Evolutionary conservation across 2,888 invertebrate species (phyloP), one percentile per base, ranked within the genome.

Genomic region (Argynnis bischoffii): DNA sequence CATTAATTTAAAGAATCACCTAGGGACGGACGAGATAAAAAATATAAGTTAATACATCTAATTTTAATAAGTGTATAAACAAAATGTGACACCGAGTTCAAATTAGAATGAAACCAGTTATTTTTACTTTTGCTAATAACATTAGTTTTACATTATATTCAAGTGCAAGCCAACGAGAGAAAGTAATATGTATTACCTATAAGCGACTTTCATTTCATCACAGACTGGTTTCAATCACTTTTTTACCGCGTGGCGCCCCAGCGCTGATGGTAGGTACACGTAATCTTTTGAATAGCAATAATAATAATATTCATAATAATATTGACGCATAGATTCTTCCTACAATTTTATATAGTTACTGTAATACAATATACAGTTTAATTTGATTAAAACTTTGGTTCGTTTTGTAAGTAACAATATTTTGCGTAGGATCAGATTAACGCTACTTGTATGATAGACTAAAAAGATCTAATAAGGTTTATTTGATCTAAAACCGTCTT

Each of bases 151-250:
- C 67, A 59, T 69, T 69, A 71, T 69, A 56, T 71, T 72, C 67
- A 67, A 67, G 63, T 71, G 67, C 69, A 79, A 73, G 78, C 76
- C 56, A 64, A 55, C 61, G 67, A 79, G 89, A 86, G 90, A 90
- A 90, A 90, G 90, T 90, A 82, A 78, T 61, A 77, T 77, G 81
- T 80, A 79, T 80, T 84, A 79, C 79, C 78, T 81, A 84, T 81
- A 81, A 77, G 78, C 79, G 82, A 86, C 89, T 89, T 89, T 88
- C 88, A 78, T 90, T 86, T 83, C 78, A 83, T 81, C 78, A 76
- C 75, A 76, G 80, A 86, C 87, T 81, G 86, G 87, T 87, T 85
- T 73, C 76, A 76, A 79, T 79, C 70, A 75, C 76, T 81, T 85
- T 82, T 84, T 82, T 81, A 66, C 75, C 74, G 71, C 69, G 69